Evolutionary conservation across 92 coral and sea anemone genomes (phyloP), one percentile per base, ranked within the genome.

Genomic region (Zoanthus gigantus): DNA sequence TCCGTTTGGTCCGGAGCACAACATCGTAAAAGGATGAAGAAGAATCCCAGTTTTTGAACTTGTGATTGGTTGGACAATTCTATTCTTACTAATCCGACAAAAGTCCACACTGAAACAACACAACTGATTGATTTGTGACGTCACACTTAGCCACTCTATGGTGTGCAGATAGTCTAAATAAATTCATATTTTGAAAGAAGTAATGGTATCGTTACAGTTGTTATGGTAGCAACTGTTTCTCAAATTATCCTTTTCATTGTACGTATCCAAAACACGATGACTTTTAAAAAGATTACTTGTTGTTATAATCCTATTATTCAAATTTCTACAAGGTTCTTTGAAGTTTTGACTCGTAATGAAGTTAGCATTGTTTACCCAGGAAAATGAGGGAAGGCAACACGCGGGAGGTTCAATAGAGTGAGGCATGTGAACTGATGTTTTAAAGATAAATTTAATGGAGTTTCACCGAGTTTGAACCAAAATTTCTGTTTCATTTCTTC

Each of bases 1-100:
- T n/a, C 98, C 97, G 11, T 91, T 90, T 87, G 98, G 98, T 2
- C 94, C 97, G 1, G 92, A 84, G 78, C 85, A 76, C 44, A 96
- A 96, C 74, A 69, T 96, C 37, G 87, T 96, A 13, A 94, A 90
- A 75, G 93, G 90, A 57, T 94, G 68, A 78, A 46, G 4, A 23
- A 2, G 68, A 61, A 57, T 9, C 30, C 0, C 18, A 23, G 5
- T 6, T 6, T 3, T 61, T 58, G 10, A 10, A 16, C 18, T 13
- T 58, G 65, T 5, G 65, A 58, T 8, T 15, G 65, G 18, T 58
- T 58, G 13, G n/a, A 23, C 23, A 23, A 4, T 15, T 15, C n/a
- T 16, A 34, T 58, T 14, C 13, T 58, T 13, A 58, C 18, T 16
- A 58, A 58, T 58, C 18, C 17, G 18, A 58, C 3, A 16, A 58